Conservation (phyloP, 2,797 vertebrate genomes). For the Halcyon badia region DNA sequence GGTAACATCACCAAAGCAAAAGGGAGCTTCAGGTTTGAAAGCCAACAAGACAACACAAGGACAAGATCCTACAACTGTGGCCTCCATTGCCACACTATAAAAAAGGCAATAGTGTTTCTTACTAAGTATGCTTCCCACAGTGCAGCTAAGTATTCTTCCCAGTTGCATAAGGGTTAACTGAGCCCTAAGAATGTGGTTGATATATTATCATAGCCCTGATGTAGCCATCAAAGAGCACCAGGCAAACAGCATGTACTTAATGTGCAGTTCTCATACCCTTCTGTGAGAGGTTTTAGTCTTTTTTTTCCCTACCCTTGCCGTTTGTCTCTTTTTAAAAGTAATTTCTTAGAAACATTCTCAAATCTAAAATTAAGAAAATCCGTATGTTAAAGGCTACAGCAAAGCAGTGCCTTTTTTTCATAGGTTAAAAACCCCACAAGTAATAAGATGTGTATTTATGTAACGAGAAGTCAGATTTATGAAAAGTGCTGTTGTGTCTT, state of each 20-base stretch:
- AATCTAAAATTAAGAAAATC: background rate
- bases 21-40: background rate
- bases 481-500: constrained; percentile 18
- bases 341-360: background rate
- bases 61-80: background rate
- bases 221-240: background rate
- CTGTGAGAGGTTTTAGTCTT: background rate
- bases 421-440: background rate
- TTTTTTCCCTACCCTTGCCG: background rate
- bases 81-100: background rate
- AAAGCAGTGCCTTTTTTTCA: background rate
- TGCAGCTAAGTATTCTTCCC: background rate
- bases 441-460: background rate
- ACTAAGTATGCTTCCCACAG: background rate
- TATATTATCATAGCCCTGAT: background rate
- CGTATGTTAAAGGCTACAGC: background rate
- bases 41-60: background rate
- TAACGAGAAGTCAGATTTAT: background rate
- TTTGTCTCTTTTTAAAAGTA: background rate
- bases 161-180: background rate
- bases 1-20: background rate
- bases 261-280: background rate
- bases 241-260: background rate
- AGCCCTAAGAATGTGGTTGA: background rate
- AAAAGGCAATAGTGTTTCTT: background rate